Evolutionary conservation across 2,797 vertebrate genomes (phyloP), one percentile per base, ranked within the genome.

Genomic region (Lagorchestes hirsutus): DNA sequence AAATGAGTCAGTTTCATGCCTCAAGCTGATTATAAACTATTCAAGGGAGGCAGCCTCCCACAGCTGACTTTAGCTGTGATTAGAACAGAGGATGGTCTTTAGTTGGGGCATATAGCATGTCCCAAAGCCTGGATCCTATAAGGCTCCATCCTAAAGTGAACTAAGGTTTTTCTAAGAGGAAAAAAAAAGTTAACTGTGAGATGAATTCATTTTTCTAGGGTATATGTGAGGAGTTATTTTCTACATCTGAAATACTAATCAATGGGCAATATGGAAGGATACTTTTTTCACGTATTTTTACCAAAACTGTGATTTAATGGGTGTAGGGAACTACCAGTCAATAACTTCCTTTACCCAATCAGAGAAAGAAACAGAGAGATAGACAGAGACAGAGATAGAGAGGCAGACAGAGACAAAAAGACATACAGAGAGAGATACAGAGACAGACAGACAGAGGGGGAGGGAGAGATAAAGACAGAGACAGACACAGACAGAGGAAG

Each of bases 1-100:
- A 98, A 98, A 97, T 98, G 98, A 98, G 98, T 98, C 98, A 98
- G 95, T 97, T 97, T 97, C 96, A 97, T 96, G 96, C 97, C 96
- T 97, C 96, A 99, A 98, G 96, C 98, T 98, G 98, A 98, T 98
- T 98, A 98, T 98, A 98, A 98, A 98, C 96, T 94, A 98, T 98
- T 98, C 98, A 98, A 98, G 97, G 96, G 97, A 97, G 98, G 97
- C 97, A 98, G 97, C 98, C 98, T 98, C 98, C 98, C 97, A 98
- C 98, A 98, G 98, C 96, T 98, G 97, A 99, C 97, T 98, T 97
- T 97, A 98, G 97, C 97, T 95, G 95, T 95, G 97, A 98, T 97
- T 96, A 96, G 97, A 96, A 97, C 74, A 97, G 92, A 97, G 82
- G 96, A 95, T 92, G 95, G 96, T 91, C 82, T 2, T 95, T 96